Base-by-base conservation (phyloP, 2,888 invertebrate genomes). In the Tenthredo mesomela region DNA sequence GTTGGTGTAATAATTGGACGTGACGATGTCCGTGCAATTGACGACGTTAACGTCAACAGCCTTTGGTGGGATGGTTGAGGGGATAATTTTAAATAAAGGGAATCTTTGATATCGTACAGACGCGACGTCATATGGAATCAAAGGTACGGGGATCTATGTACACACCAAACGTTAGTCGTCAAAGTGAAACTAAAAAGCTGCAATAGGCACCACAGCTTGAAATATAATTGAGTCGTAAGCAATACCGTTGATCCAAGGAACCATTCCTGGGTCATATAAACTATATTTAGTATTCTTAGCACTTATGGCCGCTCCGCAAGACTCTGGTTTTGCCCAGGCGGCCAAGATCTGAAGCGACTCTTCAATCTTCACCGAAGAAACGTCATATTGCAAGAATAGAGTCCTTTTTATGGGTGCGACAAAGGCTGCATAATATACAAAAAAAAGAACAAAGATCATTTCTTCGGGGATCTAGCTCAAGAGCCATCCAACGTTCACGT, bases 211-310 rank as follows among this genome's bases (percentile, higher is more conserved):
- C 80, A 37, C 80, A 37, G 85, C 85, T 85, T 58, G 70, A 85
- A 85, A 82, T 85, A 85, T 85, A 85, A 85, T 85, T 85, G 54
- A 85, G 75, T 83, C 85, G 85, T 82, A 82, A 85, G 82, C 85
- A 85, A 85, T 85, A 85, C 85, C 61, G 85, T 85, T 85, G 85
- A 85, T 85, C 83, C 83, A 29, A 82, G 43, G 82, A 40, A 82
- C 71, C 85, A 71, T 61, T 75, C 82, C 82, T 43, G 15, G 40
- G 43, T 33, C 82, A 70, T 84, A 84, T 84, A 84, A 85, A 82
- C 85, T 85, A 85, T 85, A 85, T 85, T 85, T 85, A 85, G 82
- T 47, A 70, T 65, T 82, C 82, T 82, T 21, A 82, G 67, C 82
- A 67, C 70, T 70, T 70, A 67, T 50, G 65, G 29, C 18, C 29